Base-by-base conservation (phyloP, 2,888 invertebrate species). In the Nemotelus nigrinus region DNA sequence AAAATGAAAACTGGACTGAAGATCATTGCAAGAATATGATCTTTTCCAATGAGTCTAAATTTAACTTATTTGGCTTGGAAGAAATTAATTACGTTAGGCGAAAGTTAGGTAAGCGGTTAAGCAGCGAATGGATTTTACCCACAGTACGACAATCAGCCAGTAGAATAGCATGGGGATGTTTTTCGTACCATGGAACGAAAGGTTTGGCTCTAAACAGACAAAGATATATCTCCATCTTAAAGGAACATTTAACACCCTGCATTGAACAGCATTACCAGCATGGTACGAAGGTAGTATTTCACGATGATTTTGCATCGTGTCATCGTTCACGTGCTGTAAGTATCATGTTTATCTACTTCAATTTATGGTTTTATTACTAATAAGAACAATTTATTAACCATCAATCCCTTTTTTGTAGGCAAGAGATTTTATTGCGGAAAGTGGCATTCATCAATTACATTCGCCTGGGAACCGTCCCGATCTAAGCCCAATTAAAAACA, bases 141-240 rank as follows among this genome's bases (percentile, higher is more conserved):
- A 57, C 57, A 57, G 57, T 57, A 8, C 57, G 57, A 57, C 10
- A 57, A 57, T 57, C 57, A 57, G 57, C 57, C 57, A 57, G 10
- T 25, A 57, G 5, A 57, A 57, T 57, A 2, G 57, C 10, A 57
- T 57, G 57, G 5, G 2, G 3, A 57, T 57, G 57, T 57, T 57
- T 5, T 57, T 57, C 57, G 57, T 57, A 10, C 3, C 25, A 57
- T 57, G 57, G 57, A 57, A 57, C 57, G 57, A 50, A 50, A 57
- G 10, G 57, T 57, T 57, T 8, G 57, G 7, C 6, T 7, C 10
- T 50, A 1, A 50, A 50, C 53, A 2, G 25, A 10, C 7, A 57
- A 57, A 25, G 57, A 10, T 57, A 57, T 57, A 10, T 50, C 57
- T 10, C 57, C 10, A 57, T 57, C 10, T 57, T 57, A 57, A 57